Evolutionary conservation across 2,888 invertebrate genomes (phyloP).

Genomic region (Chromoteleia sp.): DNA sequence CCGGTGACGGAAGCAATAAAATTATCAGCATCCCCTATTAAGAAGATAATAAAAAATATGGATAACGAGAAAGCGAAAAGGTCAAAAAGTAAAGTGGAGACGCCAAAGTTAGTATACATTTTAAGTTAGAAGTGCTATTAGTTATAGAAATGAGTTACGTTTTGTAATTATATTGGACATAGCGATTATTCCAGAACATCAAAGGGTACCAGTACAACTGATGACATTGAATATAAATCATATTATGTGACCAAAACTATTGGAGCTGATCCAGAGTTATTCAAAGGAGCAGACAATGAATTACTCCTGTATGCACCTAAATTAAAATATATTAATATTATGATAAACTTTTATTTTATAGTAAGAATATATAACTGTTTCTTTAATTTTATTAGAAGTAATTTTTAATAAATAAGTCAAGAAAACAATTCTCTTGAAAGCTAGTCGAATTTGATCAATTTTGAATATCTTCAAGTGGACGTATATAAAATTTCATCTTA

Average conservation of each 20-base stretch:
- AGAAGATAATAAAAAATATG: constrained; percentile 78
- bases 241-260: constrained; percentile 86
- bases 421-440: no score
- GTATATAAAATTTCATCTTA: no score
- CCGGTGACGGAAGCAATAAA: constrained; percentile 82
- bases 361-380: no score
- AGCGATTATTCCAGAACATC: constrained; percentile 79
- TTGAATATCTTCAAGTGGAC: no score
- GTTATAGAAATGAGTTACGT: no score
- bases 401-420: no score
- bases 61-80: constrained; percentile 82
- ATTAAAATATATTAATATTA: no score
- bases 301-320: constrained; percentile 89
- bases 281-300: constrained; percentile 92
- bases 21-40: constrained; percentile 82
- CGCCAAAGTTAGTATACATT: constrained; percentile 81
- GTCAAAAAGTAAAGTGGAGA: constrained; percentile 83
- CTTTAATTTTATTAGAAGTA: no score
- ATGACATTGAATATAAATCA: constrained; percentile 87
- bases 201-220: constrained; percentile 84
- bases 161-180: constrained; percentile 30
- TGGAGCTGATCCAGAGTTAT: constrained; percentile 90
- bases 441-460: no score
- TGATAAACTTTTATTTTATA: no score
- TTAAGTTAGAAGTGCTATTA: no score